These are phyloP conservation scores for Drosophila nebulosa DNA, from an alignment of 1,140 invertebrate genomes.

Conservation along the genomic window DNA sequence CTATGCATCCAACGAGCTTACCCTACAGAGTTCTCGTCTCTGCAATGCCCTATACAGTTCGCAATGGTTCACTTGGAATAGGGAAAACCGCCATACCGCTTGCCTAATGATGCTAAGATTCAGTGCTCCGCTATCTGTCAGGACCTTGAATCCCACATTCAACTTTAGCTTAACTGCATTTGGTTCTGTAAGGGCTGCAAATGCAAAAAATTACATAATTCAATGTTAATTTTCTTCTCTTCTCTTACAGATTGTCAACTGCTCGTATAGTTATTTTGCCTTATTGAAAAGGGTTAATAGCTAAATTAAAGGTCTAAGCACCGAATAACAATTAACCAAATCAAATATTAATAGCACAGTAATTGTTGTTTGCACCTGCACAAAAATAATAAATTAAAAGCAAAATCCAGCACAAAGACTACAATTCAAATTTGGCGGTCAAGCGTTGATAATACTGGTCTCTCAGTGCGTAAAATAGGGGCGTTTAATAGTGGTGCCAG, in stretches of 20 bases:
- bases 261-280: slow-evolving; percentile 73
- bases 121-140: slow-evolving; percentile 29
- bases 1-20: slow-evolving; percentile 67
- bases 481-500: background rate
- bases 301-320: slow-evolving; percentile 19
- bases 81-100: slow-evolving; percentile 45
- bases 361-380: background rate
- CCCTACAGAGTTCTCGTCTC: slow-evolving; percentile 44
- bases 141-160: slow-evolving; percentile 51
- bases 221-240: background rate
- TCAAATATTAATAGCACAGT: background rate
- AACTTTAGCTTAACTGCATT: slow-evolving; percentile 58
- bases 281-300: slow-evolving; percentile 66
- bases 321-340: background rate
- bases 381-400: background rate
- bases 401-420: background rate
- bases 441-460: background rate
- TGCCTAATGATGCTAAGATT: slow-evolving; percentile 61
- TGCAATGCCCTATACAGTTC: slow-evolving; percentile 56
- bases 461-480: background rate
- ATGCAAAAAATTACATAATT: background rate
- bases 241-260: slow-evolving; percentile 59
- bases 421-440: background rate
- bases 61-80: slow-evolving; percentile 60
- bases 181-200: slow-evolving; percentile 54